Base-by-base conservation (phyloP, 1,140 invertebrate species). In the Drosophila ironensis region DNA sequence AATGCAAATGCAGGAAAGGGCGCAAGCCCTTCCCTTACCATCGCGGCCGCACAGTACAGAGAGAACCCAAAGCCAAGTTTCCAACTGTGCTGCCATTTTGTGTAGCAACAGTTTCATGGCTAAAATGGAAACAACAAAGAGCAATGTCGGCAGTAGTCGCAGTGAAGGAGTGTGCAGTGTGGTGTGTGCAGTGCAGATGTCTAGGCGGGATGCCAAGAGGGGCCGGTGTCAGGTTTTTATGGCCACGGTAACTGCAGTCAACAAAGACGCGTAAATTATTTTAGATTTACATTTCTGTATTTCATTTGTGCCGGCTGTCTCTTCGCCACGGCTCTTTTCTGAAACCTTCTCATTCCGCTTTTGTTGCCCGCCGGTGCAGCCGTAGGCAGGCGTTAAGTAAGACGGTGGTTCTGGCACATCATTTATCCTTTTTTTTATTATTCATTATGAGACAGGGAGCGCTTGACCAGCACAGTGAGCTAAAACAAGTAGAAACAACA, bases 281-380 rank as follows among this genome's bases (percentile, higher is more conserved):
- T 86, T 87, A 86, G 80, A 86, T 86, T 86, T 86, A 81, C 80
- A 86, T 86, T 86, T 86, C 81, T 80, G 80, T 80, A 84, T 84
- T 84, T 86, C 80, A 86, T 84, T 84, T 84, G 74, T 68, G 73
- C 78, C 11, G 28, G 25, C 27, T 19, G 30, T 27, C 41, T 46
- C 59, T 59, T 28, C 12, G 27, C 37, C 16, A 33, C 28, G 14
- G 4, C 14, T 33, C 11, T 6, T 8, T 6, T 27, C 25, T 27
- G 25, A 27, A 6, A 12, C 11, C n/a, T 35, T 24, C 30, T 25
- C 33, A 11, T 41, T 41, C 33, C 35, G 25, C 38, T 42, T 24
- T 57, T 61, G 51, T 57, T 46, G 66, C 45, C 37, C 63, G 50
- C 20, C 37, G 33, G 30, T 60, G 59, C 51, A 52, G 77, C 72